phyloP scores from a whole-genome alignment of 2,888 invertebrate species.

The Eulithis prunata region DNA sequence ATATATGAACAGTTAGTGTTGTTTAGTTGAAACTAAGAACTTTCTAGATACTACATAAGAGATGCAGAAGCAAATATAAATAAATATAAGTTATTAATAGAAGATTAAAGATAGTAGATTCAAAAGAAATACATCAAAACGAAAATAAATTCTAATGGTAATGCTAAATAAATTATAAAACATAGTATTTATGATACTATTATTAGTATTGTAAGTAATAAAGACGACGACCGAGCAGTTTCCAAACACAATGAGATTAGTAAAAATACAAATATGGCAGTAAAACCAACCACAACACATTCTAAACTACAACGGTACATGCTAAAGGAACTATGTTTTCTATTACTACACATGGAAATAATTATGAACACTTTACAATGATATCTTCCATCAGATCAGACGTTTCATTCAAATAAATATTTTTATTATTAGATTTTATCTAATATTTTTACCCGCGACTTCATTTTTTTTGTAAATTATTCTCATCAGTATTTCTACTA shows the following conservation, averaged over 20 bases:
- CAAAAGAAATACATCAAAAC: neutral
- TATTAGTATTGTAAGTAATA: neutral
- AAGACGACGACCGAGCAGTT: slow-evolving; percentile 43
- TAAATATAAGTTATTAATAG: too few relatives aligned
- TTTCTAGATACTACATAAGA: neutral
- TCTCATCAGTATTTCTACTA: neutral
- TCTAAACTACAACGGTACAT: slow-evolving; percentile 46
- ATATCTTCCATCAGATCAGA: slow-evolving; percentile 1
- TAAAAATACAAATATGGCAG: slow-evolving; percentile 54
- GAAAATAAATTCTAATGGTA: neutral
- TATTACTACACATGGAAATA: slow-evolving; percentile 26
- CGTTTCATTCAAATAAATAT: neutral
- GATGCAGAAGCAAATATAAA: slow-evolving; percentile 1
- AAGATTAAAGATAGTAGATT: too few relatives aligned
- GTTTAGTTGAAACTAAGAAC: neutral
- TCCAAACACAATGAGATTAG: slow-evolving; percentile 35
- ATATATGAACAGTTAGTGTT: too few relatives aligned
- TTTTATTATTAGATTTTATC: slow-evolving; percentile 8
- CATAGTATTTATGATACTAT: neutral
- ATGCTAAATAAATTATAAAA: neutral
- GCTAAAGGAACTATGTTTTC: slow-evolving; percentile 44
- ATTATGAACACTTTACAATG: slow-evolving; percentile 16
- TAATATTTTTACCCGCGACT: neutral
- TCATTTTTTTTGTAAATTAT: neutral
- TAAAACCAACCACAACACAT: slow-evolving; percentile 50